Percentiles rank a stretch among this genome's conserved stretches.
These are phyloP conservation scores for Drosophila villosipedis DNA, from an alignment of 2,888 invertebrate genomes.

Conservation along the genomic window DNA sequence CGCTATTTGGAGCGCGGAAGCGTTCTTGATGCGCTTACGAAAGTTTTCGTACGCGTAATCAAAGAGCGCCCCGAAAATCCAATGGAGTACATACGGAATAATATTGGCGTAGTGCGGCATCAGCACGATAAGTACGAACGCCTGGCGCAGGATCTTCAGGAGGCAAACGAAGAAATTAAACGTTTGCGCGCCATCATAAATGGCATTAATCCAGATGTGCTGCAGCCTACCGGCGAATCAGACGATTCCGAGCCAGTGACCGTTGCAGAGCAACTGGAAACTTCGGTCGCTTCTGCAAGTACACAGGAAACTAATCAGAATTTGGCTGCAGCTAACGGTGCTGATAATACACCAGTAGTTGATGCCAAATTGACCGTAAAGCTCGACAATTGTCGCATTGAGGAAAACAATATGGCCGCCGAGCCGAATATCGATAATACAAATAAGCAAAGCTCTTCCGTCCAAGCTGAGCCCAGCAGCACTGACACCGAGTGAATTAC, in stretches of 20 bases:
- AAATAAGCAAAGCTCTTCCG: constrained; percentile 51
- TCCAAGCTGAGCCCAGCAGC: constrained; percentile 60
- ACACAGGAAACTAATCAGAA: constrained; percentile 6
- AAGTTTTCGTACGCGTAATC: constrained; percentile 83
- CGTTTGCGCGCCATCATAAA: constrained; percentile 75
- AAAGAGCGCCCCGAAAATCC: constrained; percentile 83
- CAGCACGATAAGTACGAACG: constrained; percentile 81
- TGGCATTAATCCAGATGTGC: constrained; percentile 72
- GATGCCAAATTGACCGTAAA: constrained; percentile 31
- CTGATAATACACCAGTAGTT: neutral
- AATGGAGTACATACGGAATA: constrained; percentile 81
- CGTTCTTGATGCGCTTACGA: constrained; percentile 84
- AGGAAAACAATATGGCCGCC: constrained; percentile 41
- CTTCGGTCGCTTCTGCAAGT: constrained; percentile 1
- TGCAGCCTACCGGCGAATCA: constrained; percentile 30
- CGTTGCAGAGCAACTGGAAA: constrained; percentile 16
- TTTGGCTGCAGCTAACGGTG: constrained; percentile 11
- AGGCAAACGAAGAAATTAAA: constrained; percentile 77
- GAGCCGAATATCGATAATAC: constrained; percentile 20
- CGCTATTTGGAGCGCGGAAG: constrained; percentile 84
- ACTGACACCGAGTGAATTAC: constrained; percentile 43
- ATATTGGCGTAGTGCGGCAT: constrained; percentile 81
- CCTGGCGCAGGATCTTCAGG: constrained; percentile 78
- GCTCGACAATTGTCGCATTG: constrained; percentile 48
- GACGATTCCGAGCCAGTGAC: constrained; percentile 31